These are phyloP conservation scores for Oscheius onirici DNA, from an alignment of 2,888 invertebrate species.

Conservation along the genomic window DNA sequence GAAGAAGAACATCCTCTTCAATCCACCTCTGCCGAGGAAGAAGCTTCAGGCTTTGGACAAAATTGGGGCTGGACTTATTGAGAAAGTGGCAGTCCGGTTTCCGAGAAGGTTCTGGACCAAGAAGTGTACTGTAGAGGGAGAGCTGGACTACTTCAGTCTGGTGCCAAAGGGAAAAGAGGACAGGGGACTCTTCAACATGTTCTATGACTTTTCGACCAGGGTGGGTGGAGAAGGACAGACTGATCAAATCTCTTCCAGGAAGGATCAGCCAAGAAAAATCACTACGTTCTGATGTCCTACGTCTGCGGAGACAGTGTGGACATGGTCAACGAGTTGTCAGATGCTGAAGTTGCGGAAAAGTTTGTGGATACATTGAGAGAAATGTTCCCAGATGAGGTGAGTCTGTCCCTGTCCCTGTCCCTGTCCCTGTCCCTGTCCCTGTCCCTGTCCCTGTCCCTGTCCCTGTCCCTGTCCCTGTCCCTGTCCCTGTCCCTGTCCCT, in stretches of 20 bases:
- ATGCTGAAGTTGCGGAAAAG: slow-evolving; percentile 71
- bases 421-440: too few species aligned
- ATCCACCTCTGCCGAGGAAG: slow-evolving; percentile 72
- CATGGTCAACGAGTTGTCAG: slow-evolving; percentile 71
- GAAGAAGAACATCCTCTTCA: slow-evolving; percentile 71
- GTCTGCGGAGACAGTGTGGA: slow-evolving; percentile 73
- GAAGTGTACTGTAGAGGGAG: slow-evolving; percentile 46
- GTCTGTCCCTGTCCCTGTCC: too few species aligned
- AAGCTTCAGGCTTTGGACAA: slow-evolving; percentile 72
- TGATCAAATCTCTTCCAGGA: slow-evolving; percentile 34
- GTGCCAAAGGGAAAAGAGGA: slow-evolving; percentile 69
- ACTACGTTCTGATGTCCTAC: slow-evolving; percentile 73
- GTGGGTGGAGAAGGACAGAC: slow-evolving; percentile 42
- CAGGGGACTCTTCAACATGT: slow-evolving; percentile 73
- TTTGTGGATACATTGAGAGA: slow-evolving; percentile 72
- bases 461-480: not conserved
- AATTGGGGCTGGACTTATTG: slow-evolving; percentile 74
- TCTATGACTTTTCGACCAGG: slow-evolving; percentile 73
- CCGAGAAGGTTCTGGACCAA: slow-evolving; percentile 73
- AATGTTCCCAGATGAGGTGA: slow-evolving; percentile 73
- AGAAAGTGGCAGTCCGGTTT: slow-evolving; percentile 74
- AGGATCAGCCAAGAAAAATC: not conserved
- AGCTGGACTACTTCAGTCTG: slow-evolving; percentile 72
- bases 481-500: not conserved
- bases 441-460: not conserved